Conservation (phyloP, 2,113 vertebrate species). For the Seriola aureovittata region DNA sequence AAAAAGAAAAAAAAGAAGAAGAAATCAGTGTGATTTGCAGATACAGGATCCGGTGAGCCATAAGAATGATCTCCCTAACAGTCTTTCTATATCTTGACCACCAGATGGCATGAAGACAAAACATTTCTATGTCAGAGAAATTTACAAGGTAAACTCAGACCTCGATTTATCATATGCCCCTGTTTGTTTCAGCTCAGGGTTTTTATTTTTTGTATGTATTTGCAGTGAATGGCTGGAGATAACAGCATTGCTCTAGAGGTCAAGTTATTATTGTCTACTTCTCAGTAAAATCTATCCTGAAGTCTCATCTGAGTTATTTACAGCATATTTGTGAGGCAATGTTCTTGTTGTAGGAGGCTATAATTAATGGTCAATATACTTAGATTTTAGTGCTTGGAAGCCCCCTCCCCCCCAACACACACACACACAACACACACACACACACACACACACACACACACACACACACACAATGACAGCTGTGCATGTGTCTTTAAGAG, state of each 20-base stretch:
- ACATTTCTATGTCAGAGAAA: not conserved
- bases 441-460: no score
- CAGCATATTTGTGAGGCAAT: not conserved
- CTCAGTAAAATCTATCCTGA: not conserved
- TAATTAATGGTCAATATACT: not conserved
- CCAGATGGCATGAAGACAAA: constrained; percentile 54
- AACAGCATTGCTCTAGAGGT: not conserved
- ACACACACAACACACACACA: no score
- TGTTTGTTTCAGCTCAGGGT: not conserved
- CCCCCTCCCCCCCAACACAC: no score
- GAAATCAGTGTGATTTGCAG: not conserved
- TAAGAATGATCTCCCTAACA: not conserved
- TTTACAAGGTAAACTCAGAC: not conserved
- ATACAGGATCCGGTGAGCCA: not conserved
- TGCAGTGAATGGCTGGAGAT: not conserved
- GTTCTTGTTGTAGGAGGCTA: not conserved
- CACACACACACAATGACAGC: no score
- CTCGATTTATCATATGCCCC: not conserved
- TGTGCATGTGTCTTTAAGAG: constrained; percentile 75
- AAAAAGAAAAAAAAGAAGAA: not conserved
- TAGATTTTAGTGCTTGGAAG: not conserved
- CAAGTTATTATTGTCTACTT: not conserved
- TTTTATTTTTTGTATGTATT: not conserved
- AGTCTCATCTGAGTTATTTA: not conserved
- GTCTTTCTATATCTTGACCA: constrained; percentile 49